Conservation (phyloP, 2,113 vertebrate species). For the Quiscalus mexicanus region DNA sequence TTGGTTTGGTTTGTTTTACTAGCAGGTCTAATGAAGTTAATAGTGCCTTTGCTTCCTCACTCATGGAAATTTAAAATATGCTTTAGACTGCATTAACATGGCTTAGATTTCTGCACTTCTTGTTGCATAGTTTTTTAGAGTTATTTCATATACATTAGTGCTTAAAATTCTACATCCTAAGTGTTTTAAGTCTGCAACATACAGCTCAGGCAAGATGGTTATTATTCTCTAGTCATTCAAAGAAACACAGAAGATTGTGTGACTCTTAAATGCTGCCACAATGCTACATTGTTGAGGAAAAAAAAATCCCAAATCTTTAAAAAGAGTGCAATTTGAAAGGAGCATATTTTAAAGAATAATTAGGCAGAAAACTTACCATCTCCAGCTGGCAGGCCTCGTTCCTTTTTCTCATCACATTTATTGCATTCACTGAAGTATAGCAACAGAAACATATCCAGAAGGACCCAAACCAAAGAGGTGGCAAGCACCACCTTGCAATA, state of each 20-base stretch:
- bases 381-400: conserved; percentile 87
- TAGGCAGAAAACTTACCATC: conserved; percentile 76
- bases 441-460: conserved; percentile 98
- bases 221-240: not conserved
- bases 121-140: not conserved
- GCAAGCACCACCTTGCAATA: conserved; percentile 99
- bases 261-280: not conserved
- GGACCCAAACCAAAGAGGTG: conserved; percentile 99
- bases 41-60: not conserved
- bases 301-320: not conserved
- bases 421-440: conserved; percentile 99
- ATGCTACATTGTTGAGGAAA: not conserved
- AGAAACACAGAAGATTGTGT: not conserved
- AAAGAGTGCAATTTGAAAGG: not conserved
- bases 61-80: not conserved
- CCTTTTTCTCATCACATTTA: conserved; percentile 97
- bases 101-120: not conserved
- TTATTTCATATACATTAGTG: not conserved
- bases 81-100: not conserved
- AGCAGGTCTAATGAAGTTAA: not conserved
- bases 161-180: not conserved
- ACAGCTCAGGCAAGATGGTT: not conserved
- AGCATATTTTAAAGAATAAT: not conserved
- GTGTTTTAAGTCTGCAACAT: not conserved
- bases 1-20: not conserved